Conservation (phyloP, 2,888 invertebrate genomes). For the Argyresthia goedartella region DNA sequence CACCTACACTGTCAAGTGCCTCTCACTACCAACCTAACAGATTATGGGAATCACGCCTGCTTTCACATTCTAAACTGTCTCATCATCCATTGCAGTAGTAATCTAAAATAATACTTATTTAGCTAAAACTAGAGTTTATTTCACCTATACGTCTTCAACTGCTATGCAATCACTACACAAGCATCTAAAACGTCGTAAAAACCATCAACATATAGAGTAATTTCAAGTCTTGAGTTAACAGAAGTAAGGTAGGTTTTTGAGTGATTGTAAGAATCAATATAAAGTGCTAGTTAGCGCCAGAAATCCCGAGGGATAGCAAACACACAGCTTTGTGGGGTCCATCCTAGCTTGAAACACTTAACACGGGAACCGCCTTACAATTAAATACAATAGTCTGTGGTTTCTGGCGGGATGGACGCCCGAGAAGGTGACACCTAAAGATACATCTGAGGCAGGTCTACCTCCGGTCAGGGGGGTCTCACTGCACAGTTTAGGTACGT, state of each 20-base stretch:
- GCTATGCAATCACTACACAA: conserved; percentile 18
- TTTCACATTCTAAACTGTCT: conserved; percentile 18
- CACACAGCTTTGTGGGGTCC: conserved; percentile 39
- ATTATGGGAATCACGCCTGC: conserved; percentile 64
- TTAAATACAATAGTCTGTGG: too few relatives aligned
- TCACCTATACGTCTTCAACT: conserved; percentile 18
- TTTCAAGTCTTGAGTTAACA: not conserved
- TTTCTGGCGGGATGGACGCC: too few relatives aligned
- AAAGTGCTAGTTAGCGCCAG: conserved; percentile 45
- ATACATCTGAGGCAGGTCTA: too few relatives aligned
- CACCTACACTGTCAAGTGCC: conserved; percentile 47
- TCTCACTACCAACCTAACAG: conserved; percentile 53
- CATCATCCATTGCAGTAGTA: conserved; percentile 5
- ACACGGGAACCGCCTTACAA: too few relatives aligned
- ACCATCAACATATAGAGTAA: not conserved
- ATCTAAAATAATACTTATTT: conserved; percentile 3
- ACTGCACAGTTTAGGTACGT: too few relatives aligned
- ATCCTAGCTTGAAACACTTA: too few relatives aligned
- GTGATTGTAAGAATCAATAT: conserved; percentile 29
- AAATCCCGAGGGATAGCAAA: conserved; percentile 38
- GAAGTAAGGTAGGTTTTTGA: conserved; percentile 17
- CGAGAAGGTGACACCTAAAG: too few relatives aligned
- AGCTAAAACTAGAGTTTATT: not conserved
- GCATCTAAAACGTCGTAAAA: conserved; percentile 22
- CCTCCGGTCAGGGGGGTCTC: too few relatives aligned